Percentiles rank a stretch among this genome's conserved stretches.
Conservation (phyloP, 2,888 invertebrate species). For the Hyppa rectilinea region DNA sequence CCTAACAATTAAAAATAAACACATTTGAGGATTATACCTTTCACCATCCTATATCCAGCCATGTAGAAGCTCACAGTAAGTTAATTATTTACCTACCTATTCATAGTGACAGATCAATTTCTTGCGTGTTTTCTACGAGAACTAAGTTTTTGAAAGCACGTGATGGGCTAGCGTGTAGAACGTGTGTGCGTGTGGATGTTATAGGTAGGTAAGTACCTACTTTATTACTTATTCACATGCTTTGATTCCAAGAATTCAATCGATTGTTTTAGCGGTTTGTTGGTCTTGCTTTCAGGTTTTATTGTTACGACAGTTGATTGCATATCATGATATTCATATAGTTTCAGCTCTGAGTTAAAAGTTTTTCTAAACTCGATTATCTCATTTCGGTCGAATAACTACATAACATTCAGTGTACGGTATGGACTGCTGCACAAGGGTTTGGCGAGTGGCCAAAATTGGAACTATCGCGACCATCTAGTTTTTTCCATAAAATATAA, state of each 20-base stretch:
- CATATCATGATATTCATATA: too few relatives aligned
- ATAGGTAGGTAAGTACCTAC: neutral
- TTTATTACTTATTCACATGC: slow-evolving; percentile 42
- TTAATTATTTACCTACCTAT: neutral
- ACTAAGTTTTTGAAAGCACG: neutral
- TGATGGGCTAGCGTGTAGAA: slow-evolving; percentile 24
- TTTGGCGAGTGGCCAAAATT: neutral
- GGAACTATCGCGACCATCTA: neutral
- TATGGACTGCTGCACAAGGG: neutral
- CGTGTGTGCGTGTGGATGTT: too few relatives aligned
- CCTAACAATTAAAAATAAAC: too few relatives aligned
- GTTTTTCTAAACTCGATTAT: neutral
- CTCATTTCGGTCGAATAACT: neutral
- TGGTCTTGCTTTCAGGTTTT: slow-evolving; percentile 6
- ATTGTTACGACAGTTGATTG: too few relatives aligned
- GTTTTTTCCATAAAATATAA: neutral
- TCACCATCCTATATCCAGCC: neutral
- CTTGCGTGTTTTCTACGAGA: neutral
- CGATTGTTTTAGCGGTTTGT: slow-evolving; percentile 25
- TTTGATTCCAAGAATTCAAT: slow-evolving; percentile 20
- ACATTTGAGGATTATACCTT: too few relatives aligned
- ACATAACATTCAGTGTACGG: neutral
- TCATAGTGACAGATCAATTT: neutral
- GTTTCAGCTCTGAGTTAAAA: neutral
- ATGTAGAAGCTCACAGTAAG: neutral